Conservation (phyloP, 2,797 vertebrate species). For the Coreius guichenoti region DNA sequence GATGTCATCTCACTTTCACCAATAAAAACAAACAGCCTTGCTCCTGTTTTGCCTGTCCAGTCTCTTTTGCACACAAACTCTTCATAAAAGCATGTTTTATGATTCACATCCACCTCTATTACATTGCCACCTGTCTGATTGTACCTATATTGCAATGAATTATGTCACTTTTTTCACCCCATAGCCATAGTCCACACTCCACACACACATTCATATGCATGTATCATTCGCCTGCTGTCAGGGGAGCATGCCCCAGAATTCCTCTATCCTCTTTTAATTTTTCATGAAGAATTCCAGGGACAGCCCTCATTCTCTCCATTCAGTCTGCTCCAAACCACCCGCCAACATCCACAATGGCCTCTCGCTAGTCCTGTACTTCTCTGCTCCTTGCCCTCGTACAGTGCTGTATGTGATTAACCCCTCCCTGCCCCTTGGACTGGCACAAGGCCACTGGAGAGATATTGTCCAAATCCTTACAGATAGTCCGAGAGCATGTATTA, state of each 20-base stretch:
- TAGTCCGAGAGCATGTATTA: constrained; percentile 20
- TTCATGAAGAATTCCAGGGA: constrained; percentile 49
- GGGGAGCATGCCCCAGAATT: constrained; percentile 26
- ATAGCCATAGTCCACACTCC: not conserved
- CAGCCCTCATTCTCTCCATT: constrained; percentile 29
- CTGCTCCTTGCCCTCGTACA: constrained; percentile 38
- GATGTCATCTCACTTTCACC: constrained; percentile 31
- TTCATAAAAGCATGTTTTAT: constrained; percentile 13
- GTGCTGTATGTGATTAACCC: constrained; percentile 51
- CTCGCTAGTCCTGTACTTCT: constrained; percentile 45
- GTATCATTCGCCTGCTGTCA: not conserved
- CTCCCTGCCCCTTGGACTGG: constrained; percentile 33
- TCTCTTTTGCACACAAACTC: not conserved
- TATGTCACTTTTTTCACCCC: not conserved
- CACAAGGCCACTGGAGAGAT: constrained; percentile 28
- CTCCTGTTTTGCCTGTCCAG: not conserved
- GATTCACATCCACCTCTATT: not conserved
- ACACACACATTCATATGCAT: constrained; percentile 15
- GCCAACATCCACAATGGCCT: constrained; percentile 43
- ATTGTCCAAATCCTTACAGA: constrained; percentile 41
- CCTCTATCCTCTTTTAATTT: constrained; percentile 44
- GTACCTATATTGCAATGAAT: not conserved
- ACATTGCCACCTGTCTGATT: constrained; percentile 9
- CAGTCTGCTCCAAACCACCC: constrained; percentile 36
- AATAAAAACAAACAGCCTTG: constrained; percentile 29